Evolutionary conservation across 2,113 vertebrate species (phyloP).

Genomic region (Tragelaphus strepsiceros): DNA sequence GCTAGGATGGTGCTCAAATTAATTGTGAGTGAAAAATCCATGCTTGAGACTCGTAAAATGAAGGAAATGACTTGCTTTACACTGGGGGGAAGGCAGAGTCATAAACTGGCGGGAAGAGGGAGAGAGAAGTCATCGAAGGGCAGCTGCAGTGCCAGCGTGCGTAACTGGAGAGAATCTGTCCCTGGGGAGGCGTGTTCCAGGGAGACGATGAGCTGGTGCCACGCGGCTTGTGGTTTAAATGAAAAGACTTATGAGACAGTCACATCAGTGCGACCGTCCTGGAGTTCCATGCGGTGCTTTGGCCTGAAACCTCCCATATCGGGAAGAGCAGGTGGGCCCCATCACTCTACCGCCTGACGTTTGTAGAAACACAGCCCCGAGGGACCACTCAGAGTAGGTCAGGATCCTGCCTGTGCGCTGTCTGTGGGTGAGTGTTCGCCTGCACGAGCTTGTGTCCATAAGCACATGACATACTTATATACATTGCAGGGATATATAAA

Average conservation of each 20-base stretch:
- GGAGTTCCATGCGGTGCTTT: rapidly evolving
- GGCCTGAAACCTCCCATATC: neutral
- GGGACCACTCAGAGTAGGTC: too few relatives aligned
- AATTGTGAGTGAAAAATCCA: neutral
- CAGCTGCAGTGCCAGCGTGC: neutral
- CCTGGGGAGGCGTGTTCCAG: neutral
- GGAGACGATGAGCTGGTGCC: neutral
- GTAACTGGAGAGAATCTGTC: neutral
- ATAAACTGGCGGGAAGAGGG: neutral
- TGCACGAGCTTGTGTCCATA: rapidly evolving
- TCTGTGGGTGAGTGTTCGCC: rapidly evolving
- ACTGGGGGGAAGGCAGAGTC: neutral
- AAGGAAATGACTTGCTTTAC: neutral
- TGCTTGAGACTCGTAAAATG: neutral
- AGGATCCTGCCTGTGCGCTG: rapidly evolving
- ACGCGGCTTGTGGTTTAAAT: neutral
- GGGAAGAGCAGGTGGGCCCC: neutral
- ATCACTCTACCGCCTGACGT: rapidly evolving
- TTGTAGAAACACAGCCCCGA: rapidly evolving
- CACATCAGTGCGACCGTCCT: neutral
- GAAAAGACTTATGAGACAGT: neutral
- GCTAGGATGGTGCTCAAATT: neutral
- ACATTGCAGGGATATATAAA: rapidly evolving
- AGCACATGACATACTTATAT: rapidly evolving
- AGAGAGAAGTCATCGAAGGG: neutral